Evolutionary conservation across 2,888 invertebrate genomes (phyloP).

Genomic region (Allophyes oxyacanthae): DNA sequence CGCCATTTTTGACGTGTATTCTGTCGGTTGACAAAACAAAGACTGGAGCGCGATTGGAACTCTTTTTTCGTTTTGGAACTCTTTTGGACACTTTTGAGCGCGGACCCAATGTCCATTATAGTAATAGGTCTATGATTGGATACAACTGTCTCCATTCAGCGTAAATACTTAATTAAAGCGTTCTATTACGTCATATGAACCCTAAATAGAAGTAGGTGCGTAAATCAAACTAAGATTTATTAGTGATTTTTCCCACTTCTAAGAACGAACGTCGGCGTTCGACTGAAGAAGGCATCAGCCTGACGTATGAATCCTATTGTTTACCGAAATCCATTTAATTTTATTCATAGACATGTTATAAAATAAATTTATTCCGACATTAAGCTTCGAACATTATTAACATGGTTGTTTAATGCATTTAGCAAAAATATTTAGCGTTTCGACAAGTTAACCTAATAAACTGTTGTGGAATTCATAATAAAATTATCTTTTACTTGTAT

Average conservation of each 20-base stretch:
- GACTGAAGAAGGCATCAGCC: constrained; percentile 27
- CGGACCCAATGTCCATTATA: too few relatives aligned
- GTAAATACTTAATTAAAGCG: constrained; percentile 33
- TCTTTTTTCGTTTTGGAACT: too few relatives aligned
- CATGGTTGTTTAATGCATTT: constrained; percentile 42
- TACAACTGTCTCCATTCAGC: constrained; percentile 13
- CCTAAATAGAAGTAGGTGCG: constrained; percentile 38
- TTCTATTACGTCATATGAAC: constrained; percentile 42
- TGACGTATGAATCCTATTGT: constrained; percentile 46
- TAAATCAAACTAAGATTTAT: constrained; percentile 54
- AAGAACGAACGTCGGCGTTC: constrained; percentile 33
- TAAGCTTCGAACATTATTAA: constrained; percentile 50
- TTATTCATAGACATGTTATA: constrained; percentile 40
- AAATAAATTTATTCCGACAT: constrained; percentile 50
- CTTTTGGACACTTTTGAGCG: too few relatives aligned
- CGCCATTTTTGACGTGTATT: too few relatives aligned
- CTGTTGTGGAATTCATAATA: constrained; percentile 23
- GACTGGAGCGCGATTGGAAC: too few relatives aligned
- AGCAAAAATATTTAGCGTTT: constrained; percentile 38
- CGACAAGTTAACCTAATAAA: constrained; percentile 38
- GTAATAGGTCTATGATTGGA: too few relatives aligned
- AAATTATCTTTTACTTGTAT: constrained; percentile 45
- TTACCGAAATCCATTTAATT: constrained; percentile 50
- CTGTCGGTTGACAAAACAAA: too few relatives aligned
- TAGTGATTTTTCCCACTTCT: constrained; percentile 35